Evolutionary conservation across 2,888 invertebrate species (phyloP).

Genomic region (Drosophila tanythrix): DNA sequence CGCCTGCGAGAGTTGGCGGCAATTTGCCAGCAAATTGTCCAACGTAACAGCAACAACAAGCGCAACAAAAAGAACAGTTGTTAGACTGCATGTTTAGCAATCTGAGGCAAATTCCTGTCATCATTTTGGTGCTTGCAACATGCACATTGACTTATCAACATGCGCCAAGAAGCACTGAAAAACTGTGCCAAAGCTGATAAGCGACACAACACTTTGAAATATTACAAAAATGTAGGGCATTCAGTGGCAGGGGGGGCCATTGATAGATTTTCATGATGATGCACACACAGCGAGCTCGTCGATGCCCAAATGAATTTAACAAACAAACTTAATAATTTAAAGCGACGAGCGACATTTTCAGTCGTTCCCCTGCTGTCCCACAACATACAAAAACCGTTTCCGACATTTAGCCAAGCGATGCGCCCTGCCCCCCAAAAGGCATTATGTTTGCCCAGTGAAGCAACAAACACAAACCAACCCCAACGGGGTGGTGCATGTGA

Average conservation of each 20-base stretch:
- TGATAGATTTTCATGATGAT: constrained; percentile 31
- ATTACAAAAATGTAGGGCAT: constrained; percentile 26
- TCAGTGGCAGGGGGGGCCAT: constrained; percentile 17
- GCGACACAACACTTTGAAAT: constrained; percentile 24
- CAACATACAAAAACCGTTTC: constrained; percentile 46
- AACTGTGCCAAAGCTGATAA: constrained; percentile 64
- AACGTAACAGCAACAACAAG: constrained; percentile 18
- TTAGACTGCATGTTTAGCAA: constrained; percentile 59
- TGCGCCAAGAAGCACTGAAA: constrained; percentile 8
- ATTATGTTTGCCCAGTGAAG: constrained; percentile 62
- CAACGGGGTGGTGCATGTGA: not conserved
- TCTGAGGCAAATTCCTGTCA: constrained; percentile 69
- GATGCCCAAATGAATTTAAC: constrained; percentile 17
- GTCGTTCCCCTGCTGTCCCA: not conserved
- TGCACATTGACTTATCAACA: constrained; percentile 50
- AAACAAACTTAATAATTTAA: constrained; percentile 54
- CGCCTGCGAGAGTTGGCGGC: constrained; percentile 71
- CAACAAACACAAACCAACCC: constrained; percentile 21
- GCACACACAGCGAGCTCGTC: constrained; percentile 14
- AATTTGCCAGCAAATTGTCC: constrained; percentile 69
- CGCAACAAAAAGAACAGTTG: constrained; percentile 47
- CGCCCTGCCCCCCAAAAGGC: constrained; percentile 46
- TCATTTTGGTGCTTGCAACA: constrained; percentile 62
- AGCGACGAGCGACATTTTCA: constrained; percentile 44
- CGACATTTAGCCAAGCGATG: constrained; percentile 55